A percentile compares a stretch with the other conserved stretches of the same genome.
phyloP scores from a whole-genome alignment of 1,140 invertebrate species.

The Piezodorus guildinii region DNA sequence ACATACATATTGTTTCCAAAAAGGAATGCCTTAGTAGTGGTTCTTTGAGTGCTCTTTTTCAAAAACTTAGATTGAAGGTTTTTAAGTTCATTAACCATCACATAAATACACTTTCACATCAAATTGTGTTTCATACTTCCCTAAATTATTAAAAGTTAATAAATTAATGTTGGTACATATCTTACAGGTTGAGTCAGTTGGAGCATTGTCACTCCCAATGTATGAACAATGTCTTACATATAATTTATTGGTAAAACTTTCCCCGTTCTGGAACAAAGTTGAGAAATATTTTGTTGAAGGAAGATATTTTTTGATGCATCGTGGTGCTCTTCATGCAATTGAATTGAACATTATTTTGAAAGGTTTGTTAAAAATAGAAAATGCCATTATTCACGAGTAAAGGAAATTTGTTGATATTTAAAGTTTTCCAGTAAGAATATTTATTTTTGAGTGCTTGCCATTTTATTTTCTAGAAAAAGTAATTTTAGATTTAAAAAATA shows the following conservation, averaged over 20 bases:
- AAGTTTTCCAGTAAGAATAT: no score
- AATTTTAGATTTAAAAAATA: no score
- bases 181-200: background rate
- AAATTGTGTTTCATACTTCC: background rate
- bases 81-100: background rate
- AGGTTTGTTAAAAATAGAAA: background rate
- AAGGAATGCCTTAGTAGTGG: background rate
- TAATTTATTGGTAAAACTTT: background rate
- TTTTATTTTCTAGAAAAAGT: no score
- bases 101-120: background rate
- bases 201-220: background rate
- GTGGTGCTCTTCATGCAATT: background rate
- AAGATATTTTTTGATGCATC: background rate
- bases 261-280: slow-evolving; percentile 10
- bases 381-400: no score
- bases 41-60: background rate
- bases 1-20: no score
- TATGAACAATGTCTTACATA: background rate
- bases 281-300: slow-evolving; percentile 9
- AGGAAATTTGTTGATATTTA: no score
- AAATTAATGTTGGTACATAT: background rate
- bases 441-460: no score
- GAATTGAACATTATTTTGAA: background rate
- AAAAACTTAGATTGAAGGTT: background rate
- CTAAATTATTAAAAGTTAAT: no score